phyloP scores from a whole-genome alignment of 2,888 invertebrate species.

The Hedychridium roseum region DNA sequence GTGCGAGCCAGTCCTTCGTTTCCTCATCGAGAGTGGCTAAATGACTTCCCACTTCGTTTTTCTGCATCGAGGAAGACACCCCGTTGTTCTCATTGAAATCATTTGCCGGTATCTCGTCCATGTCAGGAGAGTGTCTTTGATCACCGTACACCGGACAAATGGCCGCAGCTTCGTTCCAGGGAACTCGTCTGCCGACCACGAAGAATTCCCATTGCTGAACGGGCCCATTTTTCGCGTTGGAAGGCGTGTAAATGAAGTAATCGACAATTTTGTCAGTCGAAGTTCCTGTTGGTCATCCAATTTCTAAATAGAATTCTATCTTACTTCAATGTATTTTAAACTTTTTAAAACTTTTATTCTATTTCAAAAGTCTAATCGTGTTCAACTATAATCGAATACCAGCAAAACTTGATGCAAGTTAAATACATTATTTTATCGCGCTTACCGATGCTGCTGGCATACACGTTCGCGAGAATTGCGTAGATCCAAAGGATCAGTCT shows the following conservation, averaged over 20 bases:
- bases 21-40: conserved; percentile 21
- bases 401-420: no score
- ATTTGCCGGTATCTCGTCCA: no score
- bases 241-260: conserved; percentile 5
- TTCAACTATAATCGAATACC: no score
- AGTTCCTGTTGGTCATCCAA: conserved; percentile 8
- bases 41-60: conserved; percentile 5
- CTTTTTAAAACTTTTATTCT: no score
- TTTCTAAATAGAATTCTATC: no score
- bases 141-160: conserved; percentile 20
- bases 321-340: no score
- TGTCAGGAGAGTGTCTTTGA: not conserved
- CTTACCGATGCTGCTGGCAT: no score
- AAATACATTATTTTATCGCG: no score
- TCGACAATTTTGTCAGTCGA: conserved; percentile 3
- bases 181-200: conserved; percentile 27
- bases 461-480: no score
- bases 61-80: conserved; percentile 2
- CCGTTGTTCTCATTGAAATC: conserved; percentile 4
- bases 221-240: conserved; percentile 5
- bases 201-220: conserved; percentile 25
- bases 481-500: no score
- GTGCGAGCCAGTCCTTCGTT: conserved; percentile 26
- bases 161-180: conserved; percentile 25
- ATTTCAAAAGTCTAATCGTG: no score